Evolutionary conservation across 2,113 vertebrate species (phyloP).

Genomic region (Lamprologus callipterus): DNA sequence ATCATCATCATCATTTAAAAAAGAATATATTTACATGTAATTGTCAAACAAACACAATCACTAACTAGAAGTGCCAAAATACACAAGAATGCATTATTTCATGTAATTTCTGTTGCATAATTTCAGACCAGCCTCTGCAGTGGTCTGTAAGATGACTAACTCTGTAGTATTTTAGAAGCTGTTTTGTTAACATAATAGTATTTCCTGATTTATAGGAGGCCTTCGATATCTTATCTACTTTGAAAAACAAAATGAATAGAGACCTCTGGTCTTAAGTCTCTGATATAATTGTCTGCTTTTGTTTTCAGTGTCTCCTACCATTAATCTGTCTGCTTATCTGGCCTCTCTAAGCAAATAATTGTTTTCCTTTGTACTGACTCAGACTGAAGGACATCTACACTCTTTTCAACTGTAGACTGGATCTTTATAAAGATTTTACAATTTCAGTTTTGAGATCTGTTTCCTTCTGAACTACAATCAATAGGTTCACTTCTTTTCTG

Average conservation of each 20-base stretch:
- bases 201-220: neutral
- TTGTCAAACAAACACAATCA: neutral
- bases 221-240: neutral
- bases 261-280: neutral
- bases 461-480: neutral
- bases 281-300: neutral
- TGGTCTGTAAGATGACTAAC: neutral
- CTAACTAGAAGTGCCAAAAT: neutral
- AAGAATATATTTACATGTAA: neutral
- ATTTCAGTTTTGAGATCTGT: neutral
- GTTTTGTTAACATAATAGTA: neutral
- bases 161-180: neutral
- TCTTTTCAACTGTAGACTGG: neutral
- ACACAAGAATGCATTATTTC: neutral
- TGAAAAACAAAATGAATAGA: fast-evolving
- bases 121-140: neutral
- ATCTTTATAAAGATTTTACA: neutral
- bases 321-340: neutral
- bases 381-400: neutral
- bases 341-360: neutral
- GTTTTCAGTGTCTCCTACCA: fast-evolving
- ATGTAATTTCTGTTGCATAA: neutral
- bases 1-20: neutral
- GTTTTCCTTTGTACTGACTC: neutral
- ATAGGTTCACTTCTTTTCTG: neutral